phyloP scores from a whole-genome alignment of 2,888 invertebrate genomes.

The Drosophila imparisetae region DNA sequence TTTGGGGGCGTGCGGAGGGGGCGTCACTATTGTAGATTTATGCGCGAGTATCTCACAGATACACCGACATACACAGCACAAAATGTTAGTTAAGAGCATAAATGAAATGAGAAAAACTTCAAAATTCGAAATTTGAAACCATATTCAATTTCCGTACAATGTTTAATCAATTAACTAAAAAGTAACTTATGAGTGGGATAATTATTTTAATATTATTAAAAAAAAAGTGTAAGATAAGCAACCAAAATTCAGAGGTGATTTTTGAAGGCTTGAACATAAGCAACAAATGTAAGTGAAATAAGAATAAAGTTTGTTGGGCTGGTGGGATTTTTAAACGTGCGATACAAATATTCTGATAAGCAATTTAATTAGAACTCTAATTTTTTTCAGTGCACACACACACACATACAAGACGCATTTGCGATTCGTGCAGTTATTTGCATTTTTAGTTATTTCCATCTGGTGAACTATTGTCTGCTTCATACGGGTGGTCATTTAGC shows the following conservation, averaged over 20 bases:
- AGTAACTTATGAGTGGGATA: background rate
- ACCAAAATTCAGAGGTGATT: fast-evolving
- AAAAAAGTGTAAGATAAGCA: background rate
- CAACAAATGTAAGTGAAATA: background rate
- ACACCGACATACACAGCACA: conserved; percentile 10
- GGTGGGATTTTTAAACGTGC: background rate
- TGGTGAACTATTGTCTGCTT: conserved; percentile 60
- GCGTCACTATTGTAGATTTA: conserved; percentile 66
- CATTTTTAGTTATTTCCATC: conserved; percentile 62
- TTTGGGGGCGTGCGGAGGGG: conserved; percentile 3
- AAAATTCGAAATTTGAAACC: fast-evolving
- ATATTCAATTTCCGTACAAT: too few relatives aligned
- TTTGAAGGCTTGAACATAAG: background rate
- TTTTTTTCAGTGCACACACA: background rate
- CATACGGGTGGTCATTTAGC: conserved; percentile 81
- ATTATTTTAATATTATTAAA: background rate
- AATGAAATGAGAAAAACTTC: fast-evolving
- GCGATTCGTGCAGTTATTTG: conserved; percentile 75
- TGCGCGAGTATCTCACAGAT: conserved; percentile 69
- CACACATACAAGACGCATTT: conserved; percentile 32
- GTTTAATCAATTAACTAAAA: background rate
- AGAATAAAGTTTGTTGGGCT: background rate
- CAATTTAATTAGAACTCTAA: background rate
- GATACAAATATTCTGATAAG: too few relatives aligned
- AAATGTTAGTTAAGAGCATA: background rate